Evolutionary conservation across 2,888 invertebrate genomes (phyloP).

Genomic region (Sphaerophoria taeniata): DNA sequence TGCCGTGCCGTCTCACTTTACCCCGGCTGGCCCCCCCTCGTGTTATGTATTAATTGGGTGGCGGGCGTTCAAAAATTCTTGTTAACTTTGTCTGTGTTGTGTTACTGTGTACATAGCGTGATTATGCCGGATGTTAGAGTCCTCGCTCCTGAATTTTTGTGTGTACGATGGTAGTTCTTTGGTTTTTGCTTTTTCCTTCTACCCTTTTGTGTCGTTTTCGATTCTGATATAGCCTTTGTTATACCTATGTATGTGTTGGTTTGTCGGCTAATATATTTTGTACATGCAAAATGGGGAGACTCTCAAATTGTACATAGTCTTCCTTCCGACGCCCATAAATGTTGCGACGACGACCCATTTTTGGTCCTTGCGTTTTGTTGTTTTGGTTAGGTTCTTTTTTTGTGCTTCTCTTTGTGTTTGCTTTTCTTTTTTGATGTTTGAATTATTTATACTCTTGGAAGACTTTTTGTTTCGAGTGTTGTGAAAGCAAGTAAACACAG

Average conservation of each 20-base stretch:
- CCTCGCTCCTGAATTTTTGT: slow-evolving; percentile 7
- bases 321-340: slow-evolving; percentile 53
- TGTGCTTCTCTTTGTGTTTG: neutral
- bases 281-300: slow-evolving; percentile 33
- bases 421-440: slow-evolving; percentile 16
- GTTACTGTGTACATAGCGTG: neutral
- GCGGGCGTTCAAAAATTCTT: slow-evolving; percentile 14
- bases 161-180: slow-evolving; percentile 40
- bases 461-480: slow-evolving; percentile 4
- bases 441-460: slow-evolving; percentile 63
- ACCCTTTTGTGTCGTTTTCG: slow-evolving; percentile 12
- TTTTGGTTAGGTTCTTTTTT: slow-evolving; percentile 34
- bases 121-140: slow-evolving; percentile 35
- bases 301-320: slow-evolving; percentile 24
- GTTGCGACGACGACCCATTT: slow-evolving; percentile 62
- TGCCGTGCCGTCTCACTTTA: slow-evolving; percentile 30
- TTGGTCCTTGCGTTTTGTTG: slow-evolving; percentile 53
- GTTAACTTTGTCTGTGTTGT: slow-evolving; percentile 22
- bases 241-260: neutral
- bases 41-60: slow-evolving; percentile 57
- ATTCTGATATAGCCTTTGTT: neutral
- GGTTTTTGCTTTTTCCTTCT: slow-evolving; percentile 31
- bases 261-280: slow-evolving; percentile 33
- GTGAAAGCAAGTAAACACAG: neutral
- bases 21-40: neutral